Evolutionary conservation across 2,113 vertebrate genomes (phyloP), one percentile per base, ranked within the genome.

Genomic region (Odontesthes bonariensis): DNA sequence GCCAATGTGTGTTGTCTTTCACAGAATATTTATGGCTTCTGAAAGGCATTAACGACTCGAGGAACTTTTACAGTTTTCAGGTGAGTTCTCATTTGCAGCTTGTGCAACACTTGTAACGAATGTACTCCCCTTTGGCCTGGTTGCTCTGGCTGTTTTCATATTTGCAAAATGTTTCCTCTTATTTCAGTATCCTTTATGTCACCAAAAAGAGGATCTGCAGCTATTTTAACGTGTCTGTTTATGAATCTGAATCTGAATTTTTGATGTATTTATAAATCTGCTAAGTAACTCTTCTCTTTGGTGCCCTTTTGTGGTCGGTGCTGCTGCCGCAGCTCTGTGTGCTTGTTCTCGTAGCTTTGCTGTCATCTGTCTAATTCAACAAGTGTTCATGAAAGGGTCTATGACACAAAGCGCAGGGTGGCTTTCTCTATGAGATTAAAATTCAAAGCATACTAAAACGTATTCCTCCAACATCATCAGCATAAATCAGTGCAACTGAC

Each of bases 1-100:
- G 44, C 33, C 14, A 70, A 10, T 2, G n/a, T n/a, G 23, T 0
- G 56, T 13, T 31, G 14, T 38, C 38, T 70, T 16, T 59, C 55
- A 59, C 55, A 70, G 55, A 59, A 70, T 20, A 59, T 11, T 19
- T 44, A 51, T 27, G 55, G 56, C 5, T 32, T 51, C 31, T 70
- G 68, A 22, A 70, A 59, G 16, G 44, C 14, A 51, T 16, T 57
- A 23, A 9, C 20, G 9, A 1, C 59, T 19, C 35, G 44, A 19
- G 3, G 5, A 22, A 31, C 13, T 31, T 59, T 70, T 70, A 23
- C 8, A 22, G 5, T 14, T 49, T 49, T 59, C 33, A 49, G 44
- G 20, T 14, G 13, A 20, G 5, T 22, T 58, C 35, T 49, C 27
- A 9, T 49, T 49, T 47, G 20, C 35, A 33, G 31, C 42, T 33